These are phyloP conservation scores for Platichthys flesus DNA, from an alignment of 2,113 vertebrate genomes.

Conservation along the genomic window DNA sequence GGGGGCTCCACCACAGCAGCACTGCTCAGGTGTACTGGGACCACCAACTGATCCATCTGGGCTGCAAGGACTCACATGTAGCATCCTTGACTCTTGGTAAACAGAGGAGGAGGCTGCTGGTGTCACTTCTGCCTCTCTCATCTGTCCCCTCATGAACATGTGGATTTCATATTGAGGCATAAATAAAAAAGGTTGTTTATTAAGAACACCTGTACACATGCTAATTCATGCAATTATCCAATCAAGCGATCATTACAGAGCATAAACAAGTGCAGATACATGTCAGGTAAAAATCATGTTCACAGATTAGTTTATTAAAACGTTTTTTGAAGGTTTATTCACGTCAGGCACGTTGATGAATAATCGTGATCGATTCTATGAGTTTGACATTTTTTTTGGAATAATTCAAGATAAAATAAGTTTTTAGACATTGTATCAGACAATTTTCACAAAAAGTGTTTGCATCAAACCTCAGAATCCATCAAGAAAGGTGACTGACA, in stretches of 20 bases:
- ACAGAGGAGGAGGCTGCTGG: constrained; percentile 10
- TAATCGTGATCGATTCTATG: no score
- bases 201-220: not conserved
- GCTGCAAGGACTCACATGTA: constrained; percentile 13
- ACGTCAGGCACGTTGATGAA: no score
- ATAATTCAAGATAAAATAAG: no score
- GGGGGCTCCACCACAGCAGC: not conserved
- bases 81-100: constrained; percentile 6
- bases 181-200: no score
- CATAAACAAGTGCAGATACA: not conserved
- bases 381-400: no score
- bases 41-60: constrained; percentile 48
- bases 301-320: no score
- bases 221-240: not conserved
- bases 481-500: no score
- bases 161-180: not conserved
- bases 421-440: no score
- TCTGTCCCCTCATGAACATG: not conserved
- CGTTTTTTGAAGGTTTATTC: no score
- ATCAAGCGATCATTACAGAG: not conserved
- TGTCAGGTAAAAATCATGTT: no score
- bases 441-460: no score
- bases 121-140: constrained; percentile 5
- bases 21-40: constrained; percentile 37
- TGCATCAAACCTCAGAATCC: no score